Evolutionary conservation across 2,113 vertebrate genomes (phyloP).

Genomic region (Rhagologus leucostigma): DNA sequence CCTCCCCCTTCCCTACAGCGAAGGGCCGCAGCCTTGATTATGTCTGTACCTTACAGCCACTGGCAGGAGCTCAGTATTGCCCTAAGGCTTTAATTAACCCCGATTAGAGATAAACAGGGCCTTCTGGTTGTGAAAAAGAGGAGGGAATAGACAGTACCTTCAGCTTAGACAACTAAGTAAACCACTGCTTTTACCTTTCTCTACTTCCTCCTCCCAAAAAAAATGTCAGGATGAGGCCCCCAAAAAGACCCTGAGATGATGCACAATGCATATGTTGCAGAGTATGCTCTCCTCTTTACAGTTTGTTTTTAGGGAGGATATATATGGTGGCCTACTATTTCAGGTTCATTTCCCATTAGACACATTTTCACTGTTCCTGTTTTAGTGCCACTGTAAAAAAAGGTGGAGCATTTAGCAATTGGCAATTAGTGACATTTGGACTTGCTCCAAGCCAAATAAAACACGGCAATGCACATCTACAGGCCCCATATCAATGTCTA

Average conservation of each 20-base stretch:
- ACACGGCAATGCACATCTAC: neutral
- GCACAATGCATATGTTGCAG: accelerated
- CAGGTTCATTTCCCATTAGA: neutral
- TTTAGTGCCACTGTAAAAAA: neutral
- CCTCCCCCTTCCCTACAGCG: neutral
- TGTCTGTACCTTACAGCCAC: constrained; percentile 19
- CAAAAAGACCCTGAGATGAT: neutral
- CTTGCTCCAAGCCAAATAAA: constrained; percentile 2
- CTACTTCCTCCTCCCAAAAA: neutral
- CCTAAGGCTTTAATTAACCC: constrained; percentile 69
- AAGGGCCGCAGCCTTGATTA: constrained; percentile 4
- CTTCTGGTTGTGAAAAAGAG: constrained; percentile 16
- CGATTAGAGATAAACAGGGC: constrained; percentile 48
- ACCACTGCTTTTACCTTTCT: neutral
- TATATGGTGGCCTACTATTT: neutral
- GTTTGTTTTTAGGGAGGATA: neutral
- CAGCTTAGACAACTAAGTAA: neutral
- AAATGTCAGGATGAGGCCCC: neutral
- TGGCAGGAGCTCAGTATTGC: constrained; percentile 17
- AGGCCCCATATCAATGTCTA: neutral
- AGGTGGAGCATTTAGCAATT: neutral
- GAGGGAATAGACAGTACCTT: neutral
- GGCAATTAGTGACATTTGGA: neutral
- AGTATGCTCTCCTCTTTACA: neutral
- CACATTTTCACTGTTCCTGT: neutral